Conservation (phyloP, 2,113 vertebrate species). For the Brachypodius melanocephalos region DNA sequence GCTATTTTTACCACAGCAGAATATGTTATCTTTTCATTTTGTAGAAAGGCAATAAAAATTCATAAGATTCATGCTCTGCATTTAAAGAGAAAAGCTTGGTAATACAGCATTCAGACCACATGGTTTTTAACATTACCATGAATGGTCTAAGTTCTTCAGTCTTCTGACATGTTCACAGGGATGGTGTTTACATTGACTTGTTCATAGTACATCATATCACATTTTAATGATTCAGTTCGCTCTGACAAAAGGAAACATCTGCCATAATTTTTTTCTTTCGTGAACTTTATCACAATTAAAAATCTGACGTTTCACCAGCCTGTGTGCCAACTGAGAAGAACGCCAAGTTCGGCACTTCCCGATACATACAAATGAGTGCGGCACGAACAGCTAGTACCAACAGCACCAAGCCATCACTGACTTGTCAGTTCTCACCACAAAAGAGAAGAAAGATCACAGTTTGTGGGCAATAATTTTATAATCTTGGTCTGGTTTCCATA, state of each 20-base stretch:
- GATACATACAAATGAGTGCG: slow-evolving; percentile 45
- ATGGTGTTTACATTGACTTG: slow-evolving; percentile 34
- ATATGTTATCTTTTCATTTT: slow-evolving; percentile 49
- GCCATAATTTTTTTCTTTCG: slow-evolving; percentile 20
- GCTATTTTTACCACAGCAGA: slow-evolving; percentile 52
- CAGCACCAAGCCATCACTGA: slow-evolving; percentile 54
- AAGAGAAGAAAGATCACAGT: slow-evolving; percentile 60
- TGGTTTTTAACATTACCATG: slow-evolving; percentile 24
- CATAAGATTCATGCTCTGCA: slow-evolving; percentile 40
- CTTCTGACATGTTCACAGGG: slow-evolving; percentile 37
- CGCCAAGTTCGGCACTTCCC: slow-evolving; percentile 55
- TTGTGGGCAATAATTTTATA: slow-evolving; percentile 63
- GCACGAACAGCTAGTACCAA: slow-evolving; percentile 57
- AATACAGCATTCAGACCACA: slow-evolving; percentile 30
- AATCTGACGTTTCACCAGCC: slow-evolving; percentile 61
- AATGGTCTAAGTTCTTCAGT: slow-evolving; percentile 22
- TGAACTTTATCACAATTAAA: slow-evolving; percentile 71
- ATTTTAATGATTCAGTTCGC: slow-evolving; percentile 40
- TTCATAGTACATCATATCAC: slow-evolving; percentile 32
- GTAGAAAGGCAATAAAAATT: slow-evolving; percentile 56
- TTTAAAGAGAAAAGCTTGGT: slow-evolving; percentile 28
- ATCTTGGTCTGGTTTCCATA: slow-evolving; percentile 65
- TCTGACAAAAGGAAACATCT: slow-evolving; percentile 59
- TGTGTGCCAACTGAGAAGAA: slow-evolving; percentile 57
- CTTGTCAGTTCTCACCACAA: slow-evolving; percentile 60